Evolutionary conservation across 2,113 vertebrate genomes (phyloP), one percentile per base, ranked within the genome.

Genomic region (Formicarius rufipectus): DNA sequence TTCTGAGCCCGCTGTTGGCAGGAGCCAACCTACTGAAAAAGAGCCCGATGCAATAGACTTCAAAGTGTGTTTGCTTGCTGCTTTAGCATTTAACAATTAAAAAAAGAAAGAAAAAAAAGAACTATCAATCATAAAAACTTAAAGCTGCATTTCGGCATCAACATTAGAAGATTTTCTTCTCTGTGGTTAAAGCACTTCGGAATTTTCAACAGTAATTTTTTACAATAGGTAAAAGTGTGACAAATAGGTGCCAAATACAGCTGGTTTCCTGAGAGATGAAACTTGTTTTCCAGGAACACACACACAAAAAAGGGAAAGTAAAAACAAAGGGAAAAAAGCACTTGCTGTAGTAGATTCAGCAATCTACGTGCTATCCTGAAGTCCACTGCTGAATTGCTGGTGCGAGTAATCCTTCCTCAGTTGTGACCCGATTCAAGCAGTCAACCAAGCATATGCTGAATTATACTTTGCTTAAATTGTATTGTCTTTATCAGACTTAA

Each of bases 1-100:
- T 94, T 93, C 96, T 93, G 84, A 97, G 95, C 89, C 87, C 96
- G 76, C 82, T 94, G 73, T 94, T 97, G 96, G 94, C 95, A 96
- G 89, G 30, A 87, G 75, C 69, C 75, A 94, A 44, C 76, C 88
- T 95, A 59, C 93, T 71, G 73, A 95, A 97, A 96, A 94, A 90
- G 62, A 96, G 75, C 89, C 87, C 4, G 0, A 84, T 87, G 89
- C 90, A 91, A 84, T 50, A 92, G 79, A 84, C 64, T 96, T 86
- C 81, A 84, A 95, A 95, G 76, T 83, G 80, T 86, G 56, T 71
- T 88, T 93, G 55, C 52, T 83, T 23, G 8, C 64, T 92, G 82
- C 69, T 75, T 88, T 95, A 84, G 62, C 59, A 50, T 90, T 94
- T 88, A 91, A 92, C 83, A 95, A 91, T 78, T 47, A 31, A 64